A percentile compares a stretch with the other conserved stretches of the same genome.
These are phyloP conservation scores for Sus scrofa DNA, from an alignment of 2,113 vertebrate species.

Conservation along the genomic window T2T-Sscrofa CM000816.6:91803501-91804000, in stretches of 20 bases:
- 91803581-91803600: constrained; percentile 1
- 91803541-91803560: neutral
- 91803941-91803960: neutral
- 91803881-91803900: constrained; percentile 42
- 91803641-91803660: neutral
- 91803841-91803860: constrained; percentile 12
- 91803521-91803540: neutral
- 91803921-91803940: constrained; percentile 54
- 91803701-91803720: neutral
- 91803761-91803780: neutral
- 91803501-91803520: neutral
- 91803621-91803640: neutral
- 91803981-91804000: neutral
- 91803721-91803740: neutral
- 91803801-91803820: neutral
- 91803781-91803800: neutral
- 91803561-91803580: neutral
- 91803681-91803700: neutral
- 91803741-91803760: constrained; percentile 16
- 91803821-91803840: neutral
- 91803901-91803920: constrained; percentile 47
- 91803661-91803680: neutral
- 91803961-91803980: neutral
- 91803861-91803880: constrained; percentile 13
- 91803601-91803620: neutral